Evolutionary conservation across 1,140 invertebrate genomes (phyloP).

Genomic region (Drosophila lacertosa): DNA sequence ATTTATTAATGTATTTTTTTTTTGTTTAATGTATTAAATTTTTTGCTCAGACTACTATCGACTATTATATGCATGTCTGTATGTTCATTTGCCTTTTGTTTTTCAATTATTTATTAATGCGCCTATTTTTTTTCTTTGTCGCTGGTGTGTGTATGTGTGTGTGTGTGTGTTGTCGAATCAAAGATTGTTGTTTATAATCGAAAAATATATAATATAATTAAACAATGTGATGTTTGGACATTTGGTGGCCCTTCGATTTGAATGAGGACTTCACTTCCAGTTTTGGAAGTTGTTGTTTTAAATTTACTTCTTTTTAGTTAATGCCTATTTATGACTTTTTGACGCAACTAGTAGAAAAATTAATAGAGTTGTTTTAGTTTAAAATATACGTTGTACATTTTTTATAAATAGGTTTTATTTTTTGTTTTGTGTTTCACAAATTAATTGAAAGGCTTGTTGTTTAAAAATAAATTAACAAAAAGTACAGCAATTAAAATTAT

Average conservation of each 20-base stretch:
- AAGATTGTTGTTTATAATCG: constrained; percentile 27
- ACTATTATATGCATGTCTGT: constrained; percentile 71
- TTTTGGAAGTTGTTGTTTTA: background rate
- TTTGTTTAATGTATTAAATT: constrained; percentile 59
- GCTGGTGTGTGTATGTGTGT: constrained; percentile 29
- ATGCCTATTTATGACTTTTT: constrained; percentile 76
- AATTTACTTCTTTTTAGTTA: constrained; percentile 56
- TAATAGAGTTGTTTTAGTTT: constrained; percentile 28
- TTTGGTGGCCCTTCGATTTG: constrained; percentile 37
- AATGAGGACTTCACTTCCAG: background rate
- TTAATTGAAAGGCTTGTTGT: constrained; percentile 59
- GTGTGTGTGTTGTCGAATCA: constrained; percentile 35
- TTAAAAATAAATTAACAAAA: constrained; percentile 79
- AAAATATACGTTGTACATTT: constrained; percentile 32
- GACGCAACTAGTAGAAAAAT: constrained; percentile 69
- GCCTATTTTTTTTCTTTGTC: constrained; percentile 37
- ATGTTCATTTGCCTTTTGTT: constrained; percentile 38
- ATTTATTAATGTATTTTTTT: constrained; percentile 28
- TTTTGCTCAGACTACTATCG: constrained; percentile 73
- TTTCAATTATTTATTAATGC: constrained; percentile 47
- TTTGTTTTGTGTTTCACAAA: constrained; percentile 54
- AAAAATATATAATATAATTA: constrained; percentile 38
- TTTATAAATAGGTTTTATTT: constrained; percentile 47
- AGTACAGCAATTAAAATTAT: constrained; percentile 57
- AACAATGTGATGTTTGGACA: constrained; percentile 61